A percentile compares a stretch with the other conserved stretches of the same genome.
phyloP scores from a whole-genome alignment of 2,113 vertebrate species.

The Delphinapterus leucas region DNA sequence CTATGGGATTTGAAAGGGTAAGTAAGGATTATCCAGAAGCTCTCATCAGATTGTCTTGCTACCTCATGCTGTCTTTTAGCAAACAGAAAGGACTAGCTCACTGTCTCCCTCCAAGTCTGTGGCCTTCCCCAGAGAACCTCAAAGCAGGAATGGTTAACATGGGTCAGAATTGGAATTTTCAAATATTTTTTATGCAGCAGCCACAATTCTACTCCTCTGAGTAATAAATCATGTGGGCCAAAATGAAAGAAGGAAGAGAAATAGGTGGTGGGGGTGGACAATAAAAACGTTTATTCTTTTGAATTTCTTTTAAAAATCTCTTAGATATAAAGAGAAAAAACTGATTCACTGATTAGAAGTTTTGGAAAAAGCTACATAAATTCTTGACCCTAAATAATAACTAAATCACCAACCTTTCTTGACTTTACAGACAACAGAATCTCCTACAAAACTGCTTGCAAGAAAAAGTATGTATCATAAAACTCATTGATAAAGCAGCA shows the following conservation, averaged over 20 bases:
- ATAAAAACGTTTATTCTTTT: background rate
- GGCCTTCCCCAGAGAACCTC: background rate
- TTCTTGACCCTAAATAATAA: background rate
- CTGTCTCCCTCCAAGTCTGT: background rate
- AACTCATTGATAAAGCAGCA: background rate
- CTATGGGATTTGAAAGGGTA: background rate
- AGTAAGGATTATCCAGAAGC: background rate
- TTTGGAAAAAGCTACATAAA: background rate
- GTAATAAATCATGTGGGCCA: background rate
- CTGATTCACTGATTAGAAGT: background rate
- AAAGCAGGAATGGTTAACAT: background rate
- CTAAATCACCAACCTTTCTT: slow-evolving; percentile 22
- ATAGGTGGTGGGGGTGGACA: background rate
- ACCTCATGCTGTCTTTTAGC: background rate
- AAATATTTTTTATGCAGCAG: background rate
- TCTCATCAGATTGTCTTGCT: background rate
- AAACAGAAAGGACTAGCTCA: background rate
- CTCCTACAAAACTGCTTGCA: slow-evolving; percentile 2
- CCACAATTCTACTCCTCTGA: background rate
- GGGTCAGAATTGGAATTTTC: background rate
- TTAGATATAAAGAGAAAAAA: background rate
- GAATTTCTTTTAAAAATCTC: background rate
- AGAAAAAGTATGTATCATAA: slow-evolving; percentile 70
- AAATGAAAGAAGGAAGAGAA: background rate
- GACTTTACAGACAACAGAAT: slow-evolving; percentile 55